Base-by-base conservation (phyloP, 2,113 vertebrate genomes). In the Neoarius graeffei region DNA sequence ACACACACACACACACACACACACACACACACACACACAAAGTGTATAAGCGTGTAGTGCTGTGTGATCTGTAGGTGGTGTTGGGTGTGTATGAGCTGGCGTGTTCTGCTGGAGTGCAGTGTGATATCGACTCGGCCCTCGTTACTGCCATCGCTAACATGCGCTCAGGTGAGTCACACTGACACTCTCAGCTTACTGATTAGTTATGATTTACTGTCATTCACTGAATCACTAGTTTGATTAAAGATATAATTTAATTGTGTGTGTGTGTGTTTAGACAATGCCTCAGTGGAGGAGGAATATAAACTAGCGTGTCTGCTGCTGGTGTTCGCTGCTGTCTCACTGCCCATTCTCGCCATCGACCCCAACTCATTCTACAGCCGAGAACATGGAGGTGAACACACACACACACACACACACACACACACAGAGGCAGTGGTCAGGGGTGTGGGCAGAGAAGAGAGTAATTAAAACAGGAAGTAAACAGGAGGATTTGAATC, bases 271-370 rank as follows among this genome's bases (percentile, higher is more conserved):
- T 52, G 50, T 64, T 20, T 93, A 98, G 98, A 98, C 1, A 95
- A 92, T 91, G 91, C 92, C 0, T 97, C 97, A 35, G 69, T 92
- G 0, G 98, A 99, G 82, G 97, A 99, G 84, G 98, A 99, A 64
- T 97, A 97, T 93, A 98, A 97, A 90, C 91, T 97, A 87, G 94
- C 96, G 80, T 96, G 96, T 56, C 94, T 99, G 90, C 95, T 99
- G 10, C 94, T 99, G 86, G 95, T 99, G 87, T 98, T 96, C 23
- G 87, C 98, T 10, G 97, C 97, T 0, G 97, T 97, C 85, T 96
- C 97, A 52, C 94, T 99, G 89, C 98, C 98, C 0, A 89, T 92
- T 13, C 92, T 99, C 69, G 96, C 97, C 71, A 85, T 94, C 0
- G 97, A 99, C 88, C 88, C 94, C 0, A 93, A 95, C 14, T 97